These are phyloP conservation scores for Pampusana beccarii DNA, from an alignment of 2,113 vertebrate genomes.

Conservation along the genomic window DNA sequence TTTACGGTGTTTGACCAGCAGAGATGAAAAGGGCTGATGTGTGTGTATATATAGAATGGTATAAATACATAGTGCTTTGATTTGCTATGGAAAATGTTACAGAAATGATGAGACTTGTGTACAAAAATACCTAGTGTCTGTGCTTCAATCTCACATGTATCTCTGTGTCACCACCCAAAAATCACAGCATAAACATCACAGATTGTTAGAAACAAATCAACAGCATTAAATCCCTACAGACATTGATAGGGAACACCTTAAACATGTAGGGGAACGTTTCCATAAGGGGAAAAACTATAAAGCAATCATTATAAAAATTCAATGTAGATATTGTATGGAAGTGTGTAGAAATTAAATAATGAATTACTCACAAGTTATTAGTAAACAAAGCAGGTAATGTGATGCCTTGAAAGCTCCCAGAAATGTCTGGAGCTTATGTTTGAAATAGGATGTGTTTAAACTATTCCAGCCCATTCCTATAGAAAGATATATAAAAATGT, in stretches of 20 bases:
- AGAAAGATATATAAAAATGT: slow-evolving; percentile 6
- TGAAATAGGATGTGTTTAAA: slow-evolving; percentile 13
- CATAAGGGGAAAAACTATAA: not conserved
- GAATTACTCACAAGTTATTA: slow-evolving; percentile 1
- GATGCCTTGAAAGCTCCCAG: slow-evolving; percentile 17
- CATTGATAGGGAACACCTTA: not conserved
- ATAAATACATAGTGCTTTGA: slow-evolving; percentile 34
- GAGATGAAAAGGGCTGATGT: not conserved
- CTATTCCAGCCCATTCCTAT: not conserved
- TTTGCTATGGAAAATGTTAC: slow-evolving; percentile 31
- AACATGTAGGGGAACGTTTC: not conserved
- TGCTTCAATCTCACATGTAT: not conserved
- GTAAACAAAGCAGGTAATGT: slow-evolving; percentile 44
- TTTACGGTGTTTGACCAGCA: slow-evolving; percentile 1
- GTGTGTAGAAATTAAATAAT: not conserved
- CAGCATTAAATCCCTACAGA: not conserved
- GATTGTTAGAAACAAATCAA: not conserved
- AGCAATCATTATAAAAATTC: not conserved
- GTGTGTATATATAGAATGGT: not conserved
- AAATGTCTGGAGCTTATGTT: not conserved
- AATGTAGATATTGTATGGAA: not conserved
- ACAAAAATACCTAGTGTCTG: not conserved
- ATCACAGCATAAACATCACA: not conserved
- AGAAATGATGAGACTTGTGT: not conserved
- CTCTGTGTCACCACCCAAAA: not conserved